These are phyloP conservation scores for Polietes domitor DNA, from an alignment of 2,888 invertebrate genomes.

Conservation along the genomic window DNA sequence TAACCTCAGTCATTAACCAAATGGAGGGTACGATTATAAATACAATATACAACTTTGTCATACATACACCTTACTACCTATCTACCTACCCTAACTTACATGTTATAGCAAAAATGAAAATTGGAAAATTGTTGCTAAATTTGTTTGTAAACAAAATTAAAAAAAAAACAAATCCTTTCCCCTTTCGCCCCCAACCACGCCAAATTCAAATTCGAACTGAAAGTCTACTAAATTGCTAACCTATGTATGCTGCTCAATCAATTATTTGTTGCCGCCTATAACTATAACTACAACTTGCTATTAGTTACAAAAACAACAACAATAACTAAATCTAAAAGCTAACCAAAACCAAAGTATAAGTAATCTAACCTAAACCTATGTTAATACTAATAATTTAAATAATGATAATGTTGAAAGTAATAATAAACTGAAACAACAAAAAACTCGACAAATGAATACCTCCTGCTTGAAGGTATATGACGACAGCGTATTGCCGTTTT, in stretches of 20 bases:
- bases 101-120: constrained; percentile 13
- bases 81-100: constrained; percentile 41
- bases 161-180: no score
- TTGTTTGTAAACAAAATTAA: constrained; percentile 7
- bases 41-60: constrained; percentile 46
- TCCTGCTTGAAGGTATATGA: constrained; percentile 38
- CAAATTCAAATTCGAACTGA: constrained; percentile 7
- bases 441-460: neutral
- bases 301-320: constrained; percentile 53
- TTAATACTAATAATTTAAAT: constrained; percentile 34
- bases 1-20: constrained; percentile 85
- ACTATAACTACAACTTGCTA: constrained; percentile 40
- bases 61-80: no score
- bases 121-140: constrained; percentile 17
- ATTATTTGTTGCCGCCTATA: constrained; percentile 74
- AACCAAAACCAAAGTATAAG: constrained; percentile 22
- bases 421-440: no score
- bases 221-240: constrained; percentile 67
- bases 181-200: constrained; percentile 18
- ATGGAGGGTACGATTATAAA: constrained; percentile 88
- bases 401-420: neutral
- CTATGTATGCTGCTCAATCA: constrained; percentile 60
- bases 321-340: constrained; percentile 17
- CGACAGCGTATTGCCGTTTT: constrained; percentile 15
- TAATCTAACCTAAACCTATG: constrained; percentile 9